A percentile compares a stretch with the other conserved stretches of the same genome.
Evolutionary conservation across 2,797 vertebrate species (phyloP).

Genomic region (Myotis vivesi): DNA sequence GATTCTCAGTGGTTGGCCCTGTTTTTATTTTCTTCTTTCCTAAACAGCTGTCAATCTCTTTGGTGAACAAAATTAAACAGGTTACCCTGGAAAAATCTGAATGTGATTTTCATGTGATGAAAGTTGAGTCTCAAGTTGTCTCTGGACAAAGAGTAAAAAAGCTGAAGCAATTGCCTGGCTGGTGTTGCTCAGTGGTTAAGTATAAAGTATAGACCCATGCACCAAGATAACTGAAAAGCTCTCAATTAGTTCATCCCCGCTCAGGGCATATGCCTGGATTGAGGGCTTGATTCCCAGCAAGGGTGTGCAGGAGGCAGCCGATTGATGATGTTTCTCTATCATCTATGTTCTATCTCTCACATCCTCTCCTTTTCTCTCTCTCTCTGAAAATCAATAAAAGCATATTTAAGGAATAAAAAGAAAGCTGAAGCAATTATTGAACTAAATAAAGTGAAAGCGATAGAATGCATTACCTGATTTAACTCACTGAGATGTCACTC

Average conservation of each 20-base stretch:
- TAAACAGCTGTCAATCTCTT: slow-evolving; percentile 56
- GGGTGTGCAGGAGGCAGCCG: too few species aligned
- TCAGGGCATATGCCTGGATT: too few species aligned
- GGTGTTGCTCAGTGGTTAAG: too few species aligned
- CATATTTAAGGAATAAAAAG: too few species aligned
- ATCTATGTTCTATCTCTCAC: too few species aligned
- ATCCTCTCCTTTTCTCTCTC: too few species aligned
- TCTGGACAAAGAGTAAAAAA: slow-evolving; percentile 50
- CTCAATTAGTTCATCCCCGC: too few species aligned
- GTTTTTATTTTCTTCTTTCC: slow-evolving; percentile 43
- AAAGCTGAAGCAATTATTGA: slow-evolving; percentile 10
- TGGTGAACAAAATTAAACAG: slow-evolving; percentile 53
- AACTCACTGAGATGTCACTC: neutral
- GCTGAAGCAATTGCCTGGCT: neutral
- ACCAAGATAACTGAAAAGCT: too few species aligned
- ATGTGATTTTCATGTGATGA: slow-evolving; percentile 33
- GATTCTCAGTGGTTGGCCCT: slow-evolving; percentile 19
- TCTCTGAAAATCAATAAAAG: too few species aligned
- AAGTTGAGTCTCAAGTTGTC: slow-evolving; percentile 51
- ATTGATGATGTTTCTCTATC: too few species aligned
- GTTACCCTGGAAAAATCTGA: slow-evolving; percentile 45
- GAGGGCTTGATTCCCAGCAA: too few species aligned
- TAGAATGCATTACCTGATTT: neutral
- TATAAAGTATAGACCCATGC: too few species aligned
- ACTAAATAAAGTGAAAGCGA: slow-evolving; percentile 39